Percentiles rank a stretch among this genome's conserved stretches.
Evolutionary conservation across 1,140 invertebrate species (phyloP).

Genomic region (Neoseiulus cucumeris): DNA sequence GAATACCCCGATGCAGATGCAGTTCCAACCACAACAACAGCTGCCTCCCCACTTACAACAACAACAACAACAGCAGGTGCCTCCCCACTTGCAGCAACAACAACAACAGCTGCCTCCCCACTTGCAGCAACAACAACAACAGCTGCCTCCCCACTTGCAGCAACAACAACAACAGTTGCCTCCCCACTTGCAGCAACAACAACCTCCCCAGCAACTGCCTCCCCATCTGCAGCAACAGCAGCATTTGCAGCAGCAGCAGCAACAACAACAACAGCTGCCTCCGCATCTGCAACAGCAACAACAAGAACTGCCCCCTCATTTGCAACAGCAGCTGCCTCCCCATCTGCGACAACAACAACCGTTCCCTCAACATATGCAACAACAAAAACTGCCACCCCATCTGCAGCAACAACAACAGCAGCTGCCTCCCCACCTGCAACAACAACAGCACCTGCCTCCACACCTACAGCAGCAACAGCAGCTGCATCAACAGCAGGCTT

Average conservation of each 20-base stretch:
- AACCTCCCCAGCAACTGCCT: neutral
- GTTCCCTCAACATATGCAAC: neutral
- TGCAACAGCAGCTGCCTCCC: conserved; percentile 10
- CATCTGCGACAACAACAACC: neutral
- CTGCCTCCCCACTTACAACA: too few relatives aligned
- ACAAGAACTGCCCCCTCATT: conserved; percentile 13
- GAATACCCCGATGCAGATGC: neutral
- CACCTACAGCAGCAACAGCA: conserved; percentile 16
- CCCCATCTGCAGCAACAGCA: neutral
- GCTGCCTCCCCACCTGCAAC: conserved; percentile 10
- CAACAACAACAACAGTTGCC: neutral
- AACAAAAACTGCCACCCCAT: conserved; percentile 4
- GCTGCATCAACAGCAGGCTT: conserved; percentile 18
- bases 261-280: neutral
- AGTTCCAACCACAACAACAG: neutral
- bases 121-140: neutral
- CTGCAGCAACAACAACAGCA: conserved; percentile 16
- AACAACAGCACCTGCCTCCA: conserved; percentile 12
- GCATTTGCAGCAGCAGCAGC: conserved; percentile 10
- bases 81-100: neutral
- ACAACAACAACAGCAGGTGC: neutral
- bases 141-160: neutral
- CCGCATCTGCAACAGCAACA: conserved; percentile 12
- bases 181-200: conserved; percentile 11
- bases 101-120: too few relatives aligned